Conservation (phyloP, 1,140 invertebrate genomes). For the Adoxophyes honmai region DNA sequence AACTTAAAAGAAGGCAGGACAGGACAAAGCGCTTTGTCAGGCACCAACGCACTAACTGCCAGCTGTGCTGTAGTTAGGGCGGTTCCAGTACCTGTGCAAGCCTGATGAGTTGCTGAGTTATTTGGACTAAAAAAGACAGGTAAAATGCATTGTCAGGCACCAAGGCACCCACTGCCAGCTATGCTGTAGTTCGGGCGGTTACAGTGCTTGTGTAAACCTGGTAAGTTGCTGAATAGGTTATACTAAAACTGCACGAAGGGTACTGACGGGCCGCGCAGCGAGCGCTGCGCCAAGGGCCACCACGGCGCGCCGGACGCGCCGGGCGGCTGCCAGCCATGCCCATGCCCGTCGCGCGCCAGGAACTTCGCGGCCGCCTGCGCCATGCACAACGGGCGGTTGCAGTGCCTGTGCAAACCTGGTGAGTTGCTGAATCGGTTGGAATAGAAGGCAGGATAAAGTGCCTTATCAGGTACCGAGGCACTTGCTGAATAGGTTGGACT, state of each 20-base stretch:
- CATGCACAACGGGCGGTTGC: constrained; percentile 76
- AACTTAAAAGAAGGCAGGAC: constrained; percentile 91
- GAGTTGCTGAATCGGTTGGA: too few relatives aligned
- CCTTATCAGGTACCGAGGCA: too few relatives aligned
- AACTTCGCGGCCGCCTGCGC: constrained; percentile 87
- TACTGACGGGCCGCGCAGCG: constrained; percentile 87
- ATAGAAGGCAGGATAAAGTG: too few relatives aligned
- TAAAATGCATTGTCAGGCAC: constrained; percentile 90
- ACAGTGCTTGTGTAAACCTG: too few relatives aligned
- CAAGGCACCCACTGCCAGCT: constrained; percentile 90
- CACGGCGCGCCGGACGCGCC: constrained; percentile 85
- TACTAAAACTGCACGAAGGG: constrained; percentile 91
- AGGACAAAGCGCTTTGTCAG: constrained; percentile 91
- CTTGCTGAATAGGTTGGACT: too few relatives aligned
- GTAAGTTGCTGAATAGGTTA: too few relatives aligned
- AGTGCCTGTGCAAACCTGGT: constrained; percentile 85
- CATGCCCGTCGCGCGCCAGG: constrained; percentile 85
- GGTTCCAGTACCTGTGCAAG: too few relatives aligned
- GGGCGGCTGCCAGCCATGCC: constrained; percentile 88
- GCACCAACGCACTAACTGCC: constrained; percentile 91
- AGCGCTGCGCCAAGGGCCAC: constrained; percentile 88
- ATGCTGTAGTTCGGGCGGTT: constrained; percentile 82
- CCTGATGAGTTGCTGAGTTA: too few relatives aligned
- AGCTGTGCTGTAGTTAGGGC: constrained; percentile 82
- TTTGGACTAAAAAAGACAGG: constrained; percentile 91